Base-by-base conservation (phyloP, 2,113 vertebrate species). In the Junco hyemalis region DNA sequence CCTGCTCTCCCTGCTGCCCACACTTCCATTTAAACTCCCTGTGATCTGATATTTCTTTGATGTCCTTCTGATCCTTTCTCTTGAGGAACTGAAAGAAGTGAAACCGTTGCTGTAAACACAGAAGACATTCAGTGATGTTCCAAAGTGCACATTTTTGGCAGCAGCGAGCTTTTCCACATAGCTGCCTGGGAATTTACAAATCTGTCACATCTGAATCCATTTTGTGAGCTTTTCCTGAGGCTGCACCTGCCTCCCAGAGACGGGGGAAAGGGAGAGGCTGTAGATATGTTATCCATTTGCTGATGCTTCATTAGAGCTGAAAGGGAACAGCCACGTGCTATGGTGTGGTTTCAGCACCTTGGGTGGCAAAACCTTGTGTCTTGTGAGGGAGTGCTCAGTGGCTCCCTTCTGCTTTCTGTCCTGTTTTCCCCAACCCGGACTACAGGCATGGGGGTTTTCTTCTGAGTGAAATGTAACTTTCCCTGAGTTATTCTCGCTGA, bases 111-210 rank as follows among this genome's bases (percentile, higher is more conserved):
- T 92, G 51, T 71, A 88, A 95, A 88, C 85, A 85, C 63, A 71
- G 88, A 83, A 74, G 57, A 90, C 31, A 45, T 74, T 60, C 90
- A 78, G 76, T 22, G 80, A 51, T 81, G 82, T 90, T 95, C 76
- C 72, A 47, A 81, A 74, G 88, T 26, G 61, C 79, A 57, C 68
- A 50, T 88, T 93, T 94, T 93, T 96, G 92, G 93, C 93, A 84
- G 76, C 16, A 2, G 24, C 19, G 28, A 81, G 44, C 47, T 77
- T 77, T 86, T 77, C 51, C 11, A 0, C 54, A 70, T 65, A 90
- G 72, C 69, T 83, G 54, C 76, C 77, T 81, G 85, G 48, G 88
- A 95, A 86, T 92, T 95, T 68, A 81, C 72, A 35, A 24, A 79
- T 65, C 2, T 8, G 79, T 78, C 60, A 31, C 86, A 76, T 95